Evolutionary conservation across 2,113 vertebrate species (phyloP).

Genomic region (Takifugu flavidus): DNA sequence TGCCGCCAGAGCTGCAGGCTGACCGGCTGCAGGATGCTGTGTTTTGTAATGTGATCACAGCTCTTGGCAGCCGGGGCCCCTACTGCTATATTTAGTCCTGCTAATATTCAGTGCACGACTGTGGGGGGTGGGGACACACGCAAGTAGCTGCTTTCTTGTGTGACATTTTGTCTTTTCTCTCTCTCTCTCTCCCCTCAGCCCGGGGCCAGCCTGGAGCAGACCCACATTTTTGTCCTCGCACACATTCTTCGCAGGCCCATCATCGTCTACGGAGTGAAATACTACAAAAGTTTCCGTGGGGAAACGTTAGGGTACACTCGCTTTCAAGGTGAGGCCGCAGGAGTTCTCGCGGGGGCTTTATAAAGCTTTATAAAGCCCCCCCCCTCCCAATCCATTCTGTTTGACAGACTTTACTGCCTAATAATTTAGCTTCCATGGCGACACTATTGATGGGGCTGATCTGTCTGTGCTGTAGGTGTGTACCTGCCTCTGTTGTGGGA

Average conservation of each 20-base stretch:
- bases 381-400: too few species aligned
- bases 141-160: not conserved
- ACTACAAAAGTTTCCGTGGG: conserved; percentile 99
- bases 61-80: not conserved
- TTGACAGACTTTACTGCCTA: too few species aligned
- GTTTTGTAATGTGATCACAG: conserved; percentile 7
- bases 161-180: not conserved
- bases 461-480: conserved; percentile 76
- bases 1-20: too few species aligned
- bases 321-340: conserved; percentile 89
- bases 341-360: not conserved
- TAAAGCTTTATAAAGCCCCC: too few species aligned
- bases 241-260: conserved; percentile 99
- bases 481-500: conserved; percentile 98
- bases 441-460: too few species aligned
- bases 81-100: conserved; percentile 5
- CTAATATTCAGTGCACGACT: conserved; percentile 3
- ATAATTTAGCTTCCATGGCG: not conserved
- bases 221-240: conserved; percentile 98
- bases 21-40: not conserved
- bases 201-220: conserved; percentile 98
- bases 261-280: conserved; percentile 99
- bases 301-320: conserved; percentile 97
- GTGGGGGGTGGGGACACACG: not conserved
- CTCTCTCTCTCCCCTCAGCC: conserved; percentile 72